Conservation (phyloP, 2,888 invertebrate species). For the Erebia palarica region DNA sequence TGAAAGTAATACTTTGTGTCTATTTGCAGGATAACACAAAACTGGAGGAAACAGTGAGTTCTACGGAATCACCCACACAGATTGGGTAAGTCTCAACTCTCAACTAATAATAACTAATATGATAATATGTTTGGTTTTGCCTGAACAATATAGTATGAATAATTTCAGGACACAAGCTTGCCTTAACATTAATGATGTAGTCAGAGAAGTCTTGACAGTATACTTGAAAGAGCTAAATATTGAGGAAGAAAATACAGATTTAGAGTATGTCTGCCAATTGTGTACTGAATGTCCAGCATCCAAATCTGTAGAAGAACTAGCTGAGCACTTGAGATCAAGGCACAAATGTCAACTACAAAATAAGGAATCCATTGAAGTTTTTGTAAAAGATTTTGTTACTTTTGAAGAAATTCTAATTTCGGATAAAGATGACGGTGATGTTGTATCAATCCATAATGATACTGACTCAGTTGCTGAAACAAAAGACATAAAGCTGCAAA, state of each 20-base stretch:
- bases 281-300: slow-evolving; percentile 49
- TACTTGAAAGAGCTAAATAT: slow-evolving; percentile 51
- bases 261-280: slow-evolving; percentile 61
- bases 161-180: slow-evolving; percentile 56
- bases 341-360: slow-evolving; percentile 46
- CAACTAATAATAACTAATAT: not conserved
- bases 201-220: slow-evolving; percentile 51
- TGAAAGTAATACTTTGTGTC: not conserved
- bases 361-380: slow-evolving; percentile 45
- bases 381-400: slow-evolving; percentile 59
- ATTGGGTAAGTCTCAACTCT: slow-evolving; percentile 2
- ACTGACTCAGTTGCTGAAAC: not conserved
- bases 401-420: slow-evolving; percentile 57
- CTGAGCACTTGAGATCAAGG: slow-evolving; percentile 49
- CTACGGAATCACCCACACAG: not conserved
- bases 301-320: slow-evolving; percentile 45
- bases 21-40: slow-evolving; percentile 3
- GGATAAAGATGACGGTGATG: slow-evolving; percentile 49
- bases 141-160: slow-evolving; percentile 33
- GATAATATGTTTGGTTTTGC: not conserved
- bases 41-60: not conserved
- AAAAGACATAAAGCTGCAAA: slow-evolving; percentile 37
- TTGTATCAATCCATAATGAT: slow-evolving; percentile 1
- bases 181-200: slow-evolving; percentile 40
- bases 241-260: slow-evolving; percentile 47